Evolutionary conservation across 2,797 vertebrate species (phyloP), one percentile per base, ranked within the genome.

Genomic region (Lagocephalus sceleratus): DNA sequence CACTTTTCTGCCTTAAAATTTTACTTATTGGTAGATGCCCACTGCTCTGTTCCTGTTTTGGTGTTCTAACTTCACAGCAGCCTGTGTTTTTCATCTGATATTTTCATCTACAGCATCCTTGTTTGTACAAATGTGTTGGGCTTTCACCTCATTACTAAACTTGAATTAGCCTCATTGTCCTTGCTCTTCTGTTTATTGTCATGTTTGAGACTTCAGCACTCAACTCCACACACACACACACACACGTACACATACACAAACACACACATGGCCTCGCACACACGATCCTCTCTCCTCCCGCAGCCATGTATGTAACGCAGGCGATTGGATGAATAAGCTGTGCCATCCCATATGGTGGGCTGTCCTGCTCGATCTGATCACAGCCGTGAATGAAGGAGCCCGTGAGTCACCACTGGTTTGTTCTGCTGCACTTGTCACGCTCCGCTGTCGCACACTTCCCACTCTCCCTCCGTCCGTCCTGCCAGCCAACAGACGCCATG

Each of bases 261-360:
- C 51, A 41, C 62, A 69, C 46, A 47, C 47, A 55, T 43, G 55
- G 54, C 47, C n/a, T 12, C 17, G 20, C 43, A 23, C 19, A 63
- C 57, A 72, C 59, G 70, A 63, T 56, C 60, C 54, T 60, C 57
- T 65, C 60, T 65, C 62, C 68, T 76, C 63, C 73, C 63, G 68
- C 61, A 73, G 70, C 81, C 79, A 73, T 80, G 82, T 82, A 86
- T 88, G 83, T 79, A 71, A 59, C 73, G 54, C 60, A 47, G 73
- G 80, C 87, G 85, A 85, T 88, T 88, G 80, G 85, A 87, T 85
- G 85, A 90, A 89, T 90, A 88, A 87, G 87, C 87, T 87, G 81
- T 85, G 86, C 84, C 85, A 85, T 90, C 88, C 89, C 89, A 91
- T 91, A 91, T 90, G 89, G 88, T 87, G 76, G 78, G 77, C 78